Evolutionary conservation across 2,888 invertebrate species (phyloP).

Genomic region (Penaeus monodon): DNA sequence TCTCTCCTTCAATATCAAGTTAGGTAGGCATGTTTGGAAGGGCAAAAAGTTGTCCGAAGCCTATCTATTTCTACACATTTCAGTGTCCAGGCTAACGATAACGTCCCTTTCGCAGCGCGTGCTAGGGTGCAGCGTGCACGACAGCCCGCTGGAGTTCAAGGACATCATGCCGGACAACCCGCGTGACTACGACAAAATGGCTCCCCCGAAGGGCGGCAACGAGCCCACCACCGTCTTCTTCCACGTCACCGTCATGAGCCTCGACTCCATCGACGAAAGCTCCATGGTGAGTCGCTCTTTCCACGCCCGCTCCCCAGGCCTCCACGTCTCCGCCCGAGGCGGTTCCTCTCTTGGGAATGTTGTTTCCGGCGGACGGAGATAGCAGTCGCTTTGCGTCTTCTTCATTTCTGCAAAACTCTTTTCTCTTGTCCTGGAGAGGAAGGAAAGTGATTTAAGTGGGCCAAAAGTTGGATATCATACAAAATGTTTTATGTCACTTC

Average conservation of each 20-base stretch:
- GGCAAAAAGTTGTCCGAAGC: too few relatives aligned
- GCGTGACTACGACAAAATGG: slow-evolving; percentile 91
- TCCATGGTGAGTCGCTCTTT: slow-evolving; percentile 81
- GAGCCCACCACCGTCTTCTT: slow-evolving; percentile 89
- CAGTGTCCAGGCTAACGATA: not conserved
- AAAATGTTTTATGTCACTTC: too few relatives aligned
- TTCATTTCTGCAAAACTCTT: not conserved
- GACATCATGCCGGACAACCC: slow-evolving; percentile 82
- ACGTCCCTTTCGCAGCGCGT: not conserved
- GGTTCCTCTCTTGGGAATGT: too few relatives aligned
- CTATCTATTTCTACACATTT: too few relatives aligned
- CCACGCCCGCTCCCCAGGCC: too few relatives aligned
- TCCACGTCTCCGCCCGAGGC: too few relatives aligned
- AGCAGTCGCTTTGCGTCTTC: not conserved
- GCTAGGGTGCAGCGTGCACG: slow-evolving; percentile 70
- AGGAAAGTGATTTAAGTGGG: too few relatives aligned
- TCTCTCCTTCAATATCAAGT: too few relatives aligned
- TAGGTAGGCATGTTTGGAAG: too few relatives aligned
- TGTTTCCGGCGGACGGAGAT: not conserved
- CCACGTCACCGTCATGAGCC: slow-evolving; percentile 93
- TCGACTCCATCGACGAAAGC: slow-evolving; percentile 95
- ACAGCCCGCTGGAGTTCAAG: slow-evolving; percentile 64
- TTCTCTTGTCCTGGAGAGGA: not conserved
- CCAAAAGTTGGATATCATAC: too few relatives aligned
- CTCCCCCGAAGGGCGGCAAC: slow-evolving; percentile 84